These are phyloP conservation scores for Macrocentrus cingulum DNA, from an alignment of 1,140 invertebrate genomes.

Conservation along the genomic window DNA sequence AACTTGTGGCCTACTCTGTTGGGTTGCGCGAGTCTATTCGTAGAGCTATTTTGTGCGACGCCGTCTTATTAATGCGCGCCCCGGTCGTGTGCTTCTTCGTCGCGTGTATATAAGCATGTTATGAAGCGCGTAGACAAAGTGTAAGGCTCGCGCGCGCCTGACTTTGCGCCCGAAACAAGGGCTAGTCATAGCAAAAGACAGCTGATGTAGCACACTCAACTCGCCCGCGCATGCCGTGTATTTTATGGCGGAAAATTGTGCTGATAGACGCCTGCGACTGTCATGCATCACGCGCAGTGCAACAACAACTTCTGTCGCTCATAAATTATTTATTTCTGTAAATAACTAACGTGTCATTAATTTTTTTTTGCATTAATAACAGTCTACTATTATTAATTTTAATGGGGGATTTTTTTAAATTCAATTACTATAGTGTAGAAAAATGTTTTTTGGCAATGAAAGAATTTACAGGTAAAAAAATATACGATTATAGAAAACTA, in stretches of 20 bases:
- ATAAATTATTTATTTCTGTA: conserved; percentile 10
- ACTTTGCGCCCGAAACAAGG: neutral
- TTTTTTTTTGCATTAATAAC: conserved; percentile 11
- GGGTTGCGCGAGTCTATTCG: conserved; percentile 44
- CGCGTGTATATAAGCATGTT: neutral
- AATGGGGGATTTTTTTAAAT: too few relatives aligned
- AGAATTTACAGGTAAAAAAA: too few relatives aligned
- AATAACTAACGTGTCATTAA: neutral
- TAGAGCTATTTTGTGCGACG: conserved; percentile 45
- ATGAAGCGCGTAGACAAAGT: neutral
- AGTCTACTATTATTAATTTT: too few relatives aligned
- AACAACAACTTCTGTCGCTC: conserved; percentile 8
- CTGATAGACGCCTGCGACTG: conserved; percentile 9
- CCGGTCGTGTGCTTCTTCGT: conserved; percentile 6
- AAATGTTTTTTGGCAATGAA: too few relatives aligned
- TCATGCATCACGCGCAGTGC: conserved; percentile 1
- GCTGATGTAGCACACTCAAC: conserved; percentile 1
- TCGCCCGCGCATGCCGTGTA: neutral
- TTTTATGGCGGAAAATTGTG: conserved; percentile 1
- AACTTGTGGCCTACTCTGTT: conserved; percentile 41
- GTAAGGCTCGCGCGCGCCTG: neutral
- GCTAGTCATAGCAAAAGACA: neutral
- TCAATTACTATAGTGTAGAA: too few relatives aligned
- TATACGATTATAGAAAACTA: too few relatives aligned
- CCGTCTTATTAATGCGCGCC: conserved; percentile 47